Percentiles rank a stretch among this genome's conserved stretches.
These are phyloP conservation scores for Myrmecobius fasciatus DNA, from an alignment of 2,113 vertebrate genomes.

Conservation along the genomic window DNA sequence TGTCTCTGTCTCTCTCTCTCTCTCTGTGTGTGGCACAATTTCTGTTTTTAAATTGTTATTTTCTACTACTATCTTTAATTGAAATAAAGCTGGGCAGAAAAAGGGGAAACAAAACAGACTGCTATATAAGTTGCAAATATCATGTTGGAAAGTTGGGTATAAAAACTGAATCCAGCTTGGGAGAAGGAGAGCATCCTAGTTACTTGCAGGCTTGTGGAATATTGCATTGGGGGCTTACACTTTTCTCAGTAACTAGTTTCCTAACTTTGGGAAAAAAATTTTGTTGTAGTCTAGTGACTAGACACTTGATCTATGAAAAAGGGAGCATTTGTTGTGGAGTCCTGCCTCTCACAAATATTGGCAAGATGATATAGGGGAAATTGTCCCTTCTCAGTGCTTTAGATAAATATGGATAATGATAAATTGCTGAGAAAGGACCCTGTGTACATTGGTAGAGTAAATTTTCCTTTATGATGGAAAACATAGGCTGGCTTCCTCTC, in stretches of 20 bases:
- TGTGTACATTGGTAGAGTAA: not conserved
- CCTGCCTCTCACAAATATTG: not conserved
- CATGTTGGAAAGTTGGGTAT: not conserved
- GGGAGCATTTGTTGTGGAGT: not conserved
- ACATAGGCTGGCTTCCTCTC: not conserved
- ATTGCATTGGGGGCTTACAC: not conserved
- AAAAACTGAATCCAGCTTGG: not conserved
- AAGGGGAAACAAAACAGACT: not conserved
- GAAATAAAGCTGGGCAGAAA: not conserved
- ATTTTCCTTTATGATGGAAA: not conserved
- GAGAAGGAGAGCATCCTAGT: not conserved
- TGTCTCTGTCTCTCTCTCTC: not conserved
- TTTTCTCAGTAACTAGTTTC: not conserved
- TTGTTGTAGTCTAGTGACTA: not conserved
- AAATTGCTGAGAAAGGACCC: not conserved
- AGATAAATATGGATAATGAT: not conserved
- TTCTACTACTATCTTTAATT: not conserved
- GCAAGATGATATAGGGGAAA: not conserved
- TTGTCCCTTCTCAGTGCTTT: not conserved
- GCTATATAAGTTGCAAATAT: not conserved
- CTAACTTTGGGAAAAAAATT: not conserved
- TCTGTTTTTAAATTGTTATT: slow-evolving; percentile 4
- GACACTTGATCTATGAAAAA: not conserved
- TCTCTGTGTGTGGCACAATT: not conserved
- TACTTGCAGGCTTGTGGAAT: not conserved